A percentile compares a stretch with the other conserved stretches of the same genome.
These are phyloP conservation scores for Cyprinodon variegatus DNA, from an alignment of 2,113 vertebrate species.

Conservation along the genomic window DNA sequence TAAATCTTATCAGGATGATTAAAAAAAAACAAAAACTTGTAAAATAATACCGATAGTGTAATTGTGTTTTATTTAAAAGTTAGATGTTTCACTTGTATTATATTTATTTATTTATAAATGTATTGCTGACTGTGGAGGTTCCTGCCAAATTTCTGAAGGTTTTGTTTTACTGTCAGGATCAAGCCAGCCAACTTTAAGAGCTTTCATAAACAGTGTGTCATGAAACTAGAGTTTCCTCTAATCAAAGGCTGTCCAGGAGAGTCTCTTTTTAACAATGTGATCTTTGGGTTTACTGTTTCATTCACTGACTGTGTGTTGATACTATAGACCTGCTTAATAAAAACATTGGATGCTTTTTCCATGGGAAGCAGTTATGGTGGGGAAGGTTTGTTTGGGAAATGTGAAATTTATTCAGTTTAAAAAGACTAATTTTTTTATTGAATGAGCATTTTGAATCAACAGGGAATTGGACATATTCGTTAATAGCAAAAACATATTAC, in stretches of 20 bases:
- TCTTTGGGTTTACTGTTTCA: neutral
- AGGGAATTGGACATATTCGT: conserved; percentile 48
- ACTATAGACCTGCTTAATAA: neutral
- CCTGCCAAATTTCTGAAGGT: neutral
- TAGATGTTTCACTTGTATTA: too few relatives aligned
- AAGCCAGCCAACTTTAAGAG: neutral
- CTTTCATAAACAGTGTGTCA: neutral
- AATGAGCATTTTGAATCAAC: conserved; percentile 40
- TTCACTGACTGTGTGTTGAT: neutral
- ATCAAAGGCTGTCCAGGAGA: neutral
- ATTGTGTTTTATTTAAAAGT: too few relatives aligned
- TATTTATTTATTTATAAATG: too few relatives aligned
- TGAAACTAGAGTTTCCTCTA: neutral
- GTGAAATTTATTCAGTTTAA: neutral
- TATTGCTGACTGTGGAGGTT: conserved; percentile 8
- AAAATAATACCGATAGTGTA: too few relatives aligned
- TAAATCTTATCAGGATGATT: too few relatives aligned
- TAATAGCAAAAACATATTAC: conserved; percentile 27
- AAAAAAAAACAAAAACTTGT: too few relatives aligned
- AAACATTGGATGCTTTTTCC: neutral
- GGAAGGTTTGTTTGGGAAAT: neutral
- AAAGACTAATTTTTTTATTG: neutral
- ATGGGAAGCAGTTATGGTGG: neutral
- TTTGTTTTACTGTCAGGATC: neutral
- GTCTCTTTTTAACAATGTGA: neutral